These are phyloP conservation scores for Stenodera caucasica DNA, from an alignment of 2,888 invertebrate genomes.

Conservation along the genomic window DNA sequence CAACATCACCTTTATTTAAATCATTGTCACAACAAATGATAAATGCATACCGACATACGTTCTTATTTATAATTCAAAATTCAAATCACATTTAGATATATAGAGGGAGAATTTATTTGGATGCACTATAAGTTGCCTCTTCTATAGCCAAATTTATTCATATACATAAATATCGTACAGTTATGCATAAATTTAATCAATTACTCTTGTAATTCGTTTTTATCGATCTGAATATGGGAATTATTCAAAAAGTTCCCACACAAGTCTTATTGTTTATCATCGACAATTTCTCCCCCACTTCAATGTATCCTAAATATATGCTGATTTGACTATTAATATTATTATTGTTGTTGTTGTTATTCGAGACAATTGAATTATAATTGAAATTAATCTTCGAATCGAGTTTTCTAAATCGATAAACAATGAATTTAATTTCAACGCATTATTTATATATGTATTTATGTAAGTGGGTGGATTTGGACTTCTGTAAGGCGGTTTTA, in stretches of 20 bases:
- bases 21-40: conserved; percentile 1
- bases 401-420: neutral
- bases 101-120: neutral
- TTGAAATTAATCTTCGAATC: neutral
- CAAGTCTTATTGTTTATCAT: neutral
- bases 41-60: neutral
- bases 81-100: neutral
- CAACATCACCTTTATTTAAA: neutral
- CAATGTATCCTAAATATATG: neutral
- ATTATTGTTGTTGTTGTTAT: neutral
- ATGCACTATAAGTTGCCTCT: neutral
- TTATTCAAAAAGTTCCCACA: neutral
- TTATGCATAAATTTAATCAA: neutral
- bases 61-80: neutral
- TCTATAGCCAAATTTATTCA: neutral
- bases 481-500: conserved; percentile 7
- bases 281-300: neutral
- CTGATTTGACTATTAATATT: neutral
- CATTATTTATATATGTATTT: neutral
- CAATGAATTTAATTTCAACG: neutral
- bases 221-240: neutral
- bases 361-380: neutral
- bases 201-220: too few species aligned
- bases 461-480: conserved; percentile 4
- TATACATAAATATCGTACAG: neutral